A percentile compares a stretch with the other conserved stretches of the same genome.
phyloP scores from a whole-genome alignment of 2,113 vertebrate species.

The Plectropomus leopardus region DNA sequence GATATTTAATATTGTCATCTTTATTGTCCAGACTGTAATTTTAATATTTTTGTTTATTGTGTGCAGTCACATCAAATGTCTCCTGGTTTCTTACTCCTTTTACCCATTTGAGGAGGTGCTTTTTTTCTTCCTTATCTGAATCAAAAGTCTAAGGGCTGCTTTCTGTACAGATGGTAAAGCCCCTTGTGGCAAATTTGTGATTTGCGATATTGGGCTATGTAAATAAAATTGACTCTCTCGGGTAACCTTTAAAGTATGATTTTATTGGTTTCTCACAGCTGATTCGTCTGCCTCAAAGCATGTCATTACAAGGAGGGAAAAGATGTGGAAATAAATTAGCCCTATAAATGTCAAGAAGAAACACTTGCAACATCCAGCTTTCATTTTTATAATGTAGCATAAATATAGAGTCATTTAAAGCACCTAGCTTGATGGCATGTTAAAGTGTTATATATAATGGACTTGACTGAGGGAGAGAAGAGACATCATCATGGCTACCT shows the following conservation, averaged over 20 bases:
- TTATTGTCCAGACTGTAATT: too few species aligned
- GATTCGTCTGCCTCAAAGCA: neutral
- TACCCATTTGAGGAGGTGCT: neutral
- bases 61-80: too few species aligned
- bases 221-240: neutral
- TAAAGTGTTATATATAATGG: neutral
- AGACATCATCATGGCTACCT: neutral
- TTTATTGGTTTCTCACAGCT: neutral
- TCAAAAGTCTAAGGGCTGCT: too few species aligned
- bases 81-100: too few species aligned
- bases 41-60: too few species aligned
- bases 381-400: neutral
- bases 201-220: neutral
- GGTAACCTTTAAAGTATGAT: neutral
- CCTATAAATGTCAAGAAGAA: conserved; percentile 19
- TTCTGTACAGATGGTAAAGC: neutral
- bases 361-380: neutral
- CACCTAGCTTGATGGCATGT: neutral
- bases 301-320: neutral
- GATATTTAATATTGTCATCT: too few species aligned
- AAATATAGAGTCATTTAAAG: neutral
- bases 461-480: neutral
- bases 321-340: neutral
- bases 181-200: neutral
- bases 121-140: neutral